Conservation (phyloP, 2,888 invertebrate genomes). For the Podotricha telesiphe region DNA sequence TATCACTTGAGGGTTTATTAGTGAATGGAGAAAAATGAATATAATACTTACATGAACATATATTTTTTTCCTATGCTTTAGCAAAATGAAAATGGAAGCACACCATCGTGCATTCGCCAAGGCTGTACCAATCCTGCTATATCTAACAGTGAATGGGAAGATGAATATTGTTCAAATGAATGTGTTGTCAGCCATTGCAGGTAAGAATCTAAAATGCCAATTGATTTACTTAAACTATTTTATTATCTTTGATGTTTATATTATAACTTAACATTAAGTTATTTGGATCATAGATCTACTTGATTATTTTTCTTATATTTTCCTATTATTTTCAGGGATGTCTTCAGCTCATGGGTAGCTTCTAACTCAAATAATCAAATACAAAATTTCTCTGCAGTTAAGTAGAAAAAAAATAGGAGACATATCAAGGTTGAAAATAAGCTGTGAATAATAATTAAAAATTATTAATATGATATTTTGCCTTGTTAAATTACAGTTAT, state of each 20-base stretch:
- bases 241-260: background rate
- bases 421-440: constrained; percentile 47
- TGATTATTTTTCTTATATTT: background rate
- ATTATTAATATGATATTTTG: constrained; percentile 40
- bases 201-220: constrained; percentile 56
- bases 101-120: constrained; percentile 90
- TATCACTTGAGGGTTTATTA: background rate
- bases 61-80: constrained; percentile 48
- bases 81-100: constrained; percentile 76
- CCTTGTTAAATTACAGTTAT: constrained; percentile 43
- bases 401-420: constrained; percentile 76
- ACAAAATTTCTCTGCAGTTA: constrained; percentile 91
- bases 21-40: background rate
- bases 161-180: constrained; percentile 98
- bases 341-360: constrained; percentile 95
- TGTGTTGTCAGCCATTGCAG: constrained; percentile 98
- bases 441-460: constrained; percentile 30
- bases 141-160: constrained; percentile 97
- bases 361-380: constrained; percentile 92
- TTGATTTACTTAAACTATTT: background rate
- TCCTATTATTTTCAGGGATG: constrained; percentile 86
- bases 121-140: constrained; percentile 96
- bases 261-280: background rate
- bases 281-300: background rate
- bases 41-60: background rate